phyloP scores from a whole-genome alignment of 2,888 invertebrate genomes.

The Leptinotarsa tumamoca region DNA sequence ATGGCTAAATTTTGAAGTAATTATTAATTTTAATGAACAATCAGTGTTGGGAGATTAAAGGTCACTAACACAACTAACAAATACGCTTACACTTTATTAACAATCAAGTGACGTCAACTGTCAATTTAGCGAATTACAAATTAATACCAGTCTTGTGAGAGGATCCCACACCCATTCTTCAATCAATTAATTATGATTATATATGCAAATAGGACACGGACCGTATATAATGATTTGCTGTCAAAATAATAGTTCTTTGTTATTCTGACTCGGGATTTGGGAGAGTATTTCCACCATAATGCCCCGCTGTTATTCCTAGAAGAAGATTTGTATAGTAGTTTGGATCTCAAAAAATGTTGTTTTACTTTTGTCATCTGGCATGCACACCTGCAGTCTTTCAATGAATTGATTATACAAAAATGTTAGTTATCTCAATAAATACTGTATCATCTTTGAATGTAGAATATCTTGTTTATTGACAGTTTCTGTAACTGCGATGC shows the following conservation, averaged over 20 bases:
- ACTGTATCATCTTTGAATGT: not conserved
- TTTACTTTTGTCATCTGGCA: not conserved
- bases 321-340: not conserved
- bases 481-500: no score
- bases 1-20: slow-evolving; percentile 44
- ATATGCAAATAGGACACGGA: slow-evolving; percentile 36
- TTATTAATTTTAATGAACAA: slow-evolving; percentile 56
- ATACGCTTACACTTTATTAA: slow-evolving; percentile 52
- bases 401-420: not conserved
- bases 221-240: slow-evolving; percentile 17
- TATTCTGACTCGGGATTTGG: not conserved
- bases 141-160: slow-evolving; percentile 46
- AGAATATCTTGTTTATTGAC: no score
- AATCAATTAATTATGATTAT: slow-evolving; percentile 43
- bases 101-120: slow-evolving; percentile 57
- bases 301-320: slow-evolving; percentile 1
- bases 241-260: slow-evolving; percentile 4
- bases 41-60: slow-evolving; percentile 55
- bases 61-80: slow-evolving; percentile 55
- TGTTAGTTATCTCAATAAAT: not conserved
- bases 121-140: slow-evolving; percentile 54
- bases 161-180: slow-evolving; percentile 37
- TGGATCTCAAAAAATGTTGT: not conserved
- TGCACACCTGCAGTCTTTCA: not conserved
- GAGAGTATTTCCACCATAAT: not conserved